Conservation (phyloP, 1,140 invertebrate species). For the Gonioctena quinquepunctata region DNA sequence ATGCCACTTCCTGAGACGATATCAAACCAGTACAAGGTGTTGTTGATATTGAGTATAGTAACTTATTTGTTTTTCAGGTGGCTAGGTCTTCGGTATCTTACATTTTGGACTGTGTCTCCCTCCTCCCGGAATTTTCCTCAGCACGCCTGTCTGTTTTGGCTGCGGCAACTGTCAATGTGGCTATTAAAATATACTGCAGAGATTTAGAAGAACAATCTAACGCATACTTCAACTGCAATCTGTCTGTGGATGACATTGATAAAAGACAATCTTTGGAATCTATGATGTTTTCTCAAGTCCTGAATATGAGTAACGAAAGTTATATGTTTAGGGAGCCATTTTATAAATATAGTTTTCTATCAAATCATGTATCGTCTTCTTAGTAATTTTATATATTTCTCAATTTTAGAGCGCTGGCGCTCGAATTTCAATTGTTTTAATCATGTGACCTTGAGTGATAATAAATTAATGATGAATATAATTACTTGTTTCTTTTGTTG, state of each 20-base stretch:
- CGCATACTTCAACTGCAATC: neutral
- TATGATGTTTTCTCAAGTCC: neutral
- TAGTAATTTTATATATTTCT: neutral
- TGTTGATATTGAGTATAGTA: too few species aligned
- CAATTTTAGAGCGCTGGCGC: neutral
- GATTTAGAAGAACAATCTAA: neutral
- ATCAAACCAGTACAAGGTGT: too few species aligned
- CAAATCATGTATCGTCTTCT: neutral
- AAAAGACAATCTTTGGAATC: neutral
- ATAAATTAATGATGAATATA: too few species aligned
- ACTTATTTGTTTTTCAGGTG: neutral
- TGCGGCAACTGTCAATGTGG: neutral
- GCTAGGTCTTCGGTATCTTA: neutral
- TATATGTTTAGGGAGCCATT: neutral
- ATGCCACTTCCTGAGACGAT: too few species aligned
- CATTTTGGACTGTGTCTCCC: neutral
- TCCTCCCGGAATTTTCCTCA: conserved; percentile 4
- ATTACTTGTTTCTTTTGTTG: too few species aligned
- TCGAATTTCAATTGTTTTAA: neutral
- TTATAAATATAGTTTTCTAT: neutral
- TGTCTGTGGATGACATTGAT: neutral
- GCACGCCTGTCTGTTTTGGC: neutral
- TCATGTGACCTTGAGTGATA: too few species aligned
- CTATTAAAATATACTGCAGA: neutral
- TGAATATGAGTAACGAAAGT: conserved; percentile 1